Conservation (phyloP, 2,888 invertebrate species). For the Sympetrum striolatum region DNA sequence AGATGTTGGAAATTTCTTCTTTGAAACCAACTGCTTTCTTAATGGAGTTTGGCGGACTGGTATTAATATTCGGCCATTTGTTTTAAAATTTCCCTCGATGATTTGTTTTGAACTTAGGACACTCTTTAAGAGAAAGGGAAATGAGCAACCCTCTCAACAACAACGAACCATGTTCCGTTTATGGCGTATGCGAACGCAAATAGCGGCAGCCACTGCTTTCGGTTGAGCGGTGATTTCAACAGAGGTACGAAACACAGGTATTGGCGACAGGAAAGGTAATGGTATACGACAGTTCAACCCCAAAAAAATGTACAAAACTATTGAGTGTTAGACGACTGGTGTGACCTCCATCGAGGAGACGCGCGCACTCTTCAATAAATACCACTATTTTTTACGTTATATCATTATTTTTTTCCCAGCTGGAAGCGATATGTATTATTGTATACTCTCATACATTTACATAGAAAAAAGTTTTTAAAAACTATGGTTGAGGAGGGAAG, state of each 20-base stretch:
- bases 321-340: constrained; percentile 29
- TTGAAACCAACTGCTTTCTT: no score
- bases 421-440: constrained; percentile 50
- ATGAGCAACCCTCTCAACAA: no score
- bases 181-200: no score
- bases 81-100: no score
- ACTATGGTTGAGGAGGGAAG: constrained; percentile 20
- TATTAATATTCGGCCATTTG: no score
- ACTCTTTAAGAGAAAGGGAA: no score
- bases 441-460: constrained; percentile 44
- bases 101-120: no score
- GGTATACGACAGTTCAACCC: constrained; percentile 32
- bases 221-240: background rate
- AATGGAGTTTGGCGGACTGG: no score
- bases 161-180: no score
- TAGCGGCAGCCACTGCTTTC: background rate
- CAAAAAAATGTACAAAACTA: constrained; percentile 50
- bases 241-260: background rate
- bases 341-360: background rate
- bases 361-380: constrained; percentile 46
- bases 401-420: constrained; percentile 45
- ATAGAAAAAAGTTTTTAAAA: constrained; percentile 30
- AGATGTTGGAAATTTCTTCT: no score
- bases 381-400: constrained; percentile 46
- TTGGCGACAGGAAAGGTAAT: background rate